Conservation (phyloP, 2,888 invertebrate species). For the Loripinus fragilis region DNA sequence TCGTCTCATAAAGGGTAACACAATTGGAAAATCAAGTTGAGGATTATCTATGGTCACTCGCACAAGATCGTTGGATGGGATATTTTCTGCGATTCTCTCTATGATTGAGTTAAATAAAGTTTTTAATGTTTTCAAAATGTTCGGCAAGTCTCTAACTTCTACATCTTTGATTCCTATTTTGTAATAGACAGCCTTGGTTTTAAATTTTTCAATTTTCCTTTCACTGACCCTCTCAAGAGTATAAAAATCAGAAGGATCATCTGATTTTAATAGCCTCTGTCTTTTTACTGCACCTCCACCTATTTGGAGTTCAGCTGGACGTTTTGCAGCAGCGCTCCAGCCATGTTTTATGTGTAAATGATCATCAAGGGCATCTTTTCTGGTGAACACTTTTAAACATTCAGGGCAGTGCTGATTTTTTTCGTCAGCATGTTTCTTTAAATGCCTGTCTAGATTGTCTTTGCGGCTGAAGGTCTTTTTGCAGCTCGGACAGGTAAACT, state of each 20-base stretch:
- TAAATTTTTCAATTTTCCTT: conserved; percentile 33
- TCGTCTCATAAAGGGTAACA: conserved; percentile 41
- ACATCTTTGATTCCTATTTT: conserved; percentile 30
- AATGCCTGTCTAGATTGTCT: conserved; percentile 30
- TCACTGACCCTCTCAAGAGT: conserved; percentile 27
- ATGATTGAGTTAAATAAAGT: conserved; percentile 30
- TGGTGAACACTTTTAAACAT: background rate
- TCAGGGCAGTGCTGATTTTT: conserved; percentile 17
- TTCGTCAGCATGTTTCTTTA: conserved; percentile 27
- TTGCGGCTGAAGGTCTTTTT: conserved; percentile 27
- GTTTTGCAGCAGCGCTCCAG: too few species aligned
- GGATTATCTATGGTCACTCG: conserved; percentile 45
- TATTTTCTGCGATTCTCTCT: conserved; percentile 20
- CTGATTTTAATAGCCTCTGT: too few species aligned
- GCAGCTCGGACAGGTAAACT: conserved; percentile 23
- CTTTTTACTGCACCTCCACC: too few species aligned
- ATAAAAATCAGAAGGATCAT: conserved; percentile 28
- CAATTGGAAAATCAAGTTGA: conserved; percentile 47
- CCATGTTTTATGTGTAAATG: too few species aligned
- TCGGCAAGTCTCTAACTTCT: conserved; percentile 8
- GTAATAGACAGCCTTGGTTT: conserved; percentile 29
- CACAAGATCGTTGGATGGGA: conserved; percentile 44
- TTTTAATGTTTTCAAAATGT: conserved; percentile 35
- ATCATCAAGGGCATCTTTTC: background rate
- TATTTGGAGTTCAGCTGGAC: too few species aligned